phyloP scores from a whole-genome alignment of 2,113 vertebrate genomes.

The Lycocorax pyrrhopterus region DNA sequence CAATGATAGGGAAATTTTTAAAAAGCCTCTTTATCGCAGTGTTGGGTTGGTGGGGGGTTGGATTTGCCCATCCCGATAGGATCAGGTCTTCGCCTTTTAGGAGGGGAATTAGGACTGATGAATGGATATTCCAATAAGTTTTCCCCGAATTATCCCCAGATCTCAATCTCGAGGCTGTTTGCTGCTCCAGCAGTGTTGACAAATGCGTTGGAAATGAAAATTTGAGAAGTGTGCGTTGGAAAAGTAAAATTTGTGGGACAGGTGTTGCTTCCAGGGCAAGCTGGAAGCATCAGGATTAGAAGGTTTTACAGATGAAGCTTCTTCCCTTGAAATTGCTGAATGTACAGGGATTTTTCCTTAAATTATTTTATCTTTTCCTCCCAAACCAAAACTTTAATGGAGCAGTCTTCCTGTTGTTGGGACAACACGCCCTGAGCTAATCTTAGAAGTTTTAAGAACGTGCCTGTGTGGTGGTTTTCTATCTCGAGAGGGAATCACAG shows the following conservation, averaged over 20 bases:
- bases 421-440: not conserved
- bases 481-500: not conserved
- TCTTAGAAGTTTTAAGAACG: not conserved
- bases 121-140: not conserved
- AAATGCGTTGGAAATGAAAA: not conserved
- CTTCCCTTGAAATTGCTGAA: not conserved
- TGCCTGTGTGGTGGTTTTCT: not conserved
- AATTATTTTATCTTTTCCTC: not conserved
- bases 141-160: not conserved
- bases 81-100: not conserved
- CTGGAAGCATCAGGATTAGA: not conserved
- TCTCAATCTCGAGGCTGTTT: not conserved
- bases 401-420: not conserved
- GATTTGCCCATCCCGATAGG: not conserved
- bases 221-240: not conserved
- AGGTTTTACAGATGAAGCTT: not conserved
- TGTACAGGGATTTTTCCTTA: not conserved
- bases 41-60: not conserved
- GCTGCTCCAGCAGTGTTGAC: not conserved
- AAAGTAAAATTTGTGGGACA: not conserved
- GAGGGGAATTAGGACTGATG: not conserved
- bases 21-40: not conserved
- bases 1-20: not conserved
- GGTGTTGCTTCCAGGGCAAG: not conserved
- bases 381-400: not conserved